Base-by-base conservation (phyloP, 2,888 invertebrate genomes). In the Epistrophe grossulariae region DNA sequence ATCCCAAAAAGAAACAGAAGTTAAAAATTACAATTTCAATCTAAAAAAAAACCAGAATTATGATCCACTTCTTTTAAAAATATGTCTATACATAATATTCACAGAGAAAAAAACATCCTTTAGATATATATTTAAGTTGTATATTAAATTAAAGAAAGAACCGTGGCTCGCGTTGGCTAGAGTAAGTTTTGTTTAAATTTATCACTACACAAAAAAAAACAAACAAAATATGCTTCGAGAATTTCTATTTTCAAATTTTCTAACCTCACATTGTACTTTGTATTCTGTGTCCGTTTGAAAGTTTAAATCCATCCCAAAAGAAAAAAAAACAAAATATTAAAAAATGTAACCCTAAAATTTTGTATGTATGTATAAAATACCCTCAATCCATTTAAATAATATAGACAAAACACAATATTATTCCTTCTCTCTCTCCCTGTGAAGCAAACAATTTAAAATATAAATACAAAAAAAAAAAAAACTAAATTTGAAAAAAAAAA, bases 211-310 rank as follows among this genome's bases (percentile, higher is more conserved):
- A 28, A 45, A 50, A 17, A 71, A 74, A 70, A 64, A 28, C 17
- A 71, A 50, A 50, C 31, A 82, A 85, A n/a, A 91, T 92, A 91
- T 91, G 91, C 91, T 91, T 91, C 91, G 91, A 91, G 91, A 91
- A 91, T 89, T 88, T 91, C 91, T 91, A 91, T 91, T 91, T 90
- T 90, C 83, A 83, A 87, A 82, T 62, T 80, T 84, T 62, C 66
- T 62, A 73, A 59, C 59, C 17, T 59, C 59, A 59, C 59, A 38
- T 38, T 35, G 19, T 57, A 59, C 17, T 11, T 59, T 38, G 35
- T 35, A 11, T 55, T 73, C 40, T 71, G 43, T 80, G 48, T 68
- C 24, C n/a, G 43, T 38, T 55, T 82, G 8, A 71, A 57, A 28
- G 43, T 71, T 72, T 72, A 31, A 28, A 19, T 57, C n/a, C 73